A percentile compares a stretch with the other conserved stretches of the same genome.
Evolutionary conservation across 2,113 vertebrate species (phyloP).

Genomic region (Podarcis raffonei): DNA sequence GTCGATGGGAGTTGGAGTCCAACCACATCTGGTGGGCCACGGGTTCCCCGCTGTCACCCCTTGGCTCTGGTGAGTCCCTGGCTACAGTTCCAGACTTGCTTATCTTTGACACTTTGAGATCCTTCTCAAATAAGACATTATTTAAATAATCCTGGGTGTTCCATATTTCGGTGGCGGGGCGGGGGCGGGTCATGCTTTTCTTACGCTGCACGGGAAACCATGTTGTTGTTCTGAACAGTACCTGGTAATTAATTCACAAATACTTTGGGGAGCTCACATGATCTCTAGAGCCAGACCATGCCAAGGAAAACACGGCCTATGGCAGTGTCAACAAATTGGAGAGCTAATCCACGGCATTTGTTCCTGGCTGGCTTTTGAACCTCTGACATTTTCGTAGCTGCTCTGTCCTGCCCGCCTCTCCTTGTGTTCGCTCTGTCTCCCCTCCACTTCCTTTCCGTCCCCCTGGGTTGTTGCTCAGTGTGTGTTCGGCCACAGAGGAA

Average conservation of each 20-base stretch:
- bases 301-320: slow-evolving; percentile 23
- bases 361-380: background rate
- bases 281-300: background rate
- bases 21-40: too few relatives aligned
- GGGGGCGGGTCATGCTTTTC: background rate
- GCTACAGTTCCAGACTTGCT: background rate
- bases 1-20: too few relatives aligned
- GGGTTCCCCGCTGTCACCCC: background rate
- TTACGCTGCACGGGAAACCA: background rate
- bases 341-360: background rate
- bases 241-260: slow-evolving; percentile 11
- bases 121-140: background rate
- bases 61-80: background rate
- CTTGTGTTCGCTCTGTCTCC: slow-evolving; percentile 33
- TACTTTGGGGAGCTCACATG: background rate
- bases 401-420: background rate
- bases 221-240: background rate
- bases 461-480: slow-evolving; percentile 50
- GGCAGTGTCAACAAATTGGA: slow-evolving; percentile 27
- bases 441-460: slow-evolving; percentile 21
- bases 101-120: background rate
- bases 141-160: background rate
- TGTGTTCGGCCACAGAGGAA: slow-evolving; percentile 55
- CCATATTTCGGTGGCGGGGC: background rate
- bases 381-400: slow-evolving; percentile 2